Conservation (phyloP, 1,140 invertebrate species). For the Eumaeus atala region DNA sequence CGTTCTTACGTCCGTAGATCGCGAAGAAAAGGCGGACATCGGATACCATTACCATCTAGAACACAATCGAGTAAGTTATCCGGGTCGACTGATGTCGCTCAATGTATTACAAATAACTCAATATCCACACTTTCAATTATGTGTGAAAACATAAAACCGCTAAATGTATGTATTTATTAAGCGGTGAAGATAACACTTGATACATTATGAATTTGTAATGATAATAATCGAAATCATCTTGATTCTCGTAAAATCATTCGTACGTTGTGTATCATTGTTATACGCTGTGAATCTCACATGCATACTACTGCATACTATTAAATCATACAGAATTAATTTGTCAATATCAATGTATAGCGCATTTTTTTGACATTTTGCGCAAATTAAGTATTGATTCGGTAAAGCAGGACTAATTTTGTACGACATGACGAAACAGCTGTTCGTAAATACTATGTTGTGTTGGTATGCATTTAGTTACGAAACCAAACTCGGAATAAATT, state of each 20-base stretch:
- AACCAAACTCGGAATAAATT: slow-evolving; percentile 21
- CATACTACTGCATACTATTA: slow-evolving; percentile 35
- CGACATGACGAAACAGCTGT: slow-evolving; percentile 67
- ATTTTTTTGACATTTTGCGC: slow-evolving; percentile 69
- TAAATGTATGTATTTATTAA: neutral
- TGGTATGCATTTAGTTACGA: slow-evolving; percentile 37
- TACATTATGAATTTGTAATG: neutral
- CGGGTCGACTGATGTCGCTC: slow-evolving; percentile 60
- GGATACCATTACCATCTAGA: slow-evolving; percentile 86
- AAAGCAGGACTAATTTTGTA: slow-evolving; percentile 56
- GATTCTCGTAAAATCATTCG: slow-evolving; percentile 4
- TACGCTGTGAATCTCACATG: slow-evolving; percentile 42
- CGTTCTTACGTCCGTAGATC: slow-evolving; percentile 89
- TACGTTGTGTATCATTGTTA: slow-evolving; percentile 44
- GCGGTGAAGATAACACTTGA: neutral
- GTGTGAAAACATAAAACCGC: neutral
- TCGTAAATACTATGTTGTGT: slow-evolving; percentile 35
- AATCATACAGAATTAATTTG: slow-evolving; percentile 24
- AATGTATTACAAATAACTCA: slow-evolving; percentile 52
- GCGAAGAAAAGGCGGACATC: slow-evolving; percentile 88
- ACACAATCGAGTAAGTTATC: slow-evolving; percentile 78
- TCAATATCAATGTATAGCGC: slow-evolving; percentile 50
- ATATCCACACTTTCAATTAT: slow-evolving; percentile 45
- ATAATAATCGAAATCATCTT: neutral
- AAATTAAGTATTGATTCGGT: slow-evolving; percentile 69